phyloP scores from a whole-genome alignment of 2,888 invertebrate genomes.

The Watsonalla cultraria region DNA sequence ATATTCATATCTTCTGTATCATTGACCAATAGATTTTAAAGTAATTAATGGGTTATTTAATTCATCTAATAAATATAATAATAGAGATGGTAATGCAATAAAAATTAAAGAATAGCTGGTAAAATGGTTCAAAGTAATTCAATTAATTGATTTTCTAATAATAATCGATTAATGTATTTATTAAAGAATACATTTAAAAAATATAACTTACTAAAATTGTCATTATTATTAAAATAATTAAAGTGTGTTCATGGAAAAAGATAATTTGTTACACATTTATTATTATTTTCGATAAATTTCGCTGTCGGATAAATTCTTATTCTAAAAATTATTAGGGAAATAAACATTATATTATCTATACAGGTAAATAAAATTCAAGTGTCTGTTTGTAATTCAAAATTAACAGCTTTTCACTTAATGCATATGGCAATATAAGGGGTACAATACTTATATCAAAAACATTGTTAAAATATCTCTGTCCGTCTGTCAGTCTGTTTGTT shows the following conservation, averaged over 20 bases:
- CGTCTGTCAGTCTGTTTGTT: background rate
- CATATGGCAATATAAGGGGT: too few relatives aligned
- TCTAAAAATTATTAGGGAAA: too few relatives aligned
- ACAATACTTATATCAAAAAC: too few relatives aligned
- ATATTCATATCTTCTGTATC: conserved; percentile 84
- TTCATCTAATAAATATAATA: conserved; percentile 82
- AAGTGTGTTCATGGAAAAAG: conserved; percentile 81
- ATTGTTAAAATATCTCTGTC: background rate
- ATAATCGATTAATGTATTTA: conserved; percentile 75
- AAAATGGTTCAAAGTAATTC: conserved; percentile 82
- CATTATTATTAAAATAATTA: conserved; percentile 81
- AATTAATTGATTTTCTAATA: conserved; percentile 80
- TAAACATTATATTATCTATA: too few relatives aligned
- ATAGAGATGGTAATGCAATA: conserved; percentile 80
- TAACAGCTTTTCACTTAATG: too few relatives aligned
- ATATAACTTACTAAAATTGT: conserved; percentile 78
- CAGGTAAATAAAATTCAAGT: too few relatives aligned
- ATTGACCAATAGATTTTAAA: conserved; percentile 82
- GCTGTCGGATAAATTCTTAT: too few relatives aligned
- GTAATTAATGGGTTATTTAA: conserved; percentile 77
- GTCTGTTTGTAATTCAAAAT: too few relatives aligned
- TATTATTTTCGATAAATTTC: too few relatives aligned
- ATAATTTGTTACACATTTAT: conserved; percentile 83
- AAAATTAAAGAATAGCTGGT: conserved; percentile 80
- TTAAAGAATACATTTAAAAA: conserved; percentile 77